Evolutionary conservation across 2,888 invertebrate species (phyloP).

Genomic region (Eupithecia subumbrata): DNA sequence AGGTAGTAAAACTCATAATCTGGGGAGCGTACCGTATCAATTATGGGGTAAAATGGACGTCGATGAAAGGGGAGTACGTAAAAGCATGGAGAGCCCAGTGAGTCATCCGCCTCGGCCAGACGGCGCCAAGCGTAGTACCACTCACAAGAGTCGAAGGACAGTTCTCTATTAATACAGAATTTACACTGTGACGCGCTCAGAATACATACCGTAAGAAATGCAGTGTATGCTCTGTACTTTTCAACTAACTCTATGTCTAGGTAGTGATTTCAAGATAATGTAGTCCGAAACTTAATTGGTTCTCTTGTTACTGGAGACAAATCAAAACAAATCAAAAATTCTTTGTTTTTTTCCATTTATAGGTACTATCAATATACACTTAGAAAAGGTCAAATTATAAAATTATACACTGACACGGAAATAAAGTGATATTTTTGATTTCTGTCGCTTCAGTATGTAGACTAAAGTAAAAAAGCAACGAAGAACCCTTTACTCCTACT

Average conservation of each 20-base stretch:
- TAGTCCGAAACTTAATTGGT: background rate
- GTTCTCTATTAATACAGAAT: conserved; percentile 5
- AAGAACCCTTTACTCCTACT: no score
- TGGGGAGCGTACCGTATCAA: conserved; percentile 55
- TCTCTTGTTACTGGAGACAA: background rate
- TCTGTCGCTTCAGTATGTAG: no score
- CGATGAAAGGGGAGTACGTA: conserved; percentile 69
- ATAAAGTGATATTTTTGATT: no score
- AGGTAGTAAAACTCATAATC: conserved; percentile 32
- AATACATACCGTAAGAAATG: background rate
- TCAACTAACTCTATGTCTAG: background rate
- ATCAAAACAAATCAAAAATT: no score
- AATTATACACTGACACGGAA: no score
- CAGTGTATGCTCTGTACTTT: background rate
- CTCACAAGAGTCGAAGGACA: conserved; percentile 7
- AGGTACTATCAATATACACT: no score
- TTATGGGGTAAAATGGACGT: conserved; percentile 71
- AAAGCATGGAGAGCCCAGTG: conserved; percentile 71
- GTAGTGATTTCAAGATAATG: background rate
- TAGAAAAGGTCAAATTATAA: no score
- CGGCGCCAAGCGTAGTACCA: conserved; percentile 64
- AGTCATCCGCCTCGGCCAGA: conserved; percentile 74
- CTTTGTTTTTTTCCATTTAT: no score
- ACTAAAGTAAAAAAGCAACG: no score
- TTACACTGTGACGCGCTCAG: background rate